Evolutionary conservation across 1,140 invertebrate genomes (phyloP).

Genomic region (Riptortus pedestris): DNA sequence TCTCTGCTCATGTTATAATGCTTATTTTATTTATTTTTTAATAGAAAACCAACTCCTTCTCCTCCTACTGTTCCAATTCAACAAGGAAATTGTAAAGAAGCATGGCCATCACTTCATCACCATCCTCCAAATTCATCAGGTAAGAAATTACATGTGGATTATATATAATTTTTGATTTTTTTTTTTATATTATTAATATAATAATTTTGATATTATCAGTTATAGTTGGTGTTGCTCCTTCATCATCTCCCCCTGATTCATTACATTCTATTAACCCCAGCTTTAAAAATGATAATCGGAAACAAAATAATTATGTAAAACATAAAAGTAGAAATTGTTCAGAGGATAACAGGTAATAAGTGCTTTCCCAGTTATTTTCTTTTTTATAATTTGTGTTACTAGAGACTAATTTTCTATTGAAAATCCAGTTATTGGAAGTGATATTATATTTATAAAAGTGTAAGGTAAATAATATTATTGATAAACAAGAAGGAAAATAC

Average conservation of each 20-base stretch:
- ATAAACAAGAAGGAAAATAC: no score
- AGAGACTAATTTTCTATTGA: conserved; percentile 10
- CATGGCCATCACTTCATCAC: conserved; percentile 52
- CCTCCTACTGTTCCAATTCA: conserved; percentile 40
- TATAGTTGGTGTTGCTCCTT: conserved; percentile 24
- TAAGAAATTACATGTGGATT: not conserved
- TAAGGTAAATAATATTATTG: no score
- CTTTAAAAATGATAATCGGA: conserved; percentile 6
- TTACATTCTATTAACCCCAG: conserved; percentile 1
- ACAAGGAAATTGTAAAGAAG: conserved; percentile 46
- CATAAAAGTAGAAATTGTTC: conserved; percentile 18
- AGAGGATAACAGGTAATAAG: conserved; percentile 16
- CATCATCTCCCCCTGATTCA: conserved; percentile 22
- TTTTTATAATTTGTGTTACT: no score
- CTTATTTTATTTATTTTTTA: conserved; percentile 22
- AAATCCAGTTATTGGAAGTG: not conserved
- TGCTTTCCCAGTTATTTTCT: no score
- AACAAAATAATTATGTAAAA: conserved; percentile 3
- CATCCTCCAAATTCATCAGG: conserved; percentile 22
- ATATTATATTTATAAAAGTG: no score
- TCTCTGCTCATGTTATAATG: no score
- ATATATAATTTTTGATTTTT: not conserved
- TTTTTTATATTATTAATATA: no score
- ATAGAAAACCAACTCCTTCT: conserved; percentile 45
- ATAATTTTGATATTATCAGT: not conserved